Conservation (phyloP, 2,888 invertebrate species). For the Ophraella communa region DNA sequence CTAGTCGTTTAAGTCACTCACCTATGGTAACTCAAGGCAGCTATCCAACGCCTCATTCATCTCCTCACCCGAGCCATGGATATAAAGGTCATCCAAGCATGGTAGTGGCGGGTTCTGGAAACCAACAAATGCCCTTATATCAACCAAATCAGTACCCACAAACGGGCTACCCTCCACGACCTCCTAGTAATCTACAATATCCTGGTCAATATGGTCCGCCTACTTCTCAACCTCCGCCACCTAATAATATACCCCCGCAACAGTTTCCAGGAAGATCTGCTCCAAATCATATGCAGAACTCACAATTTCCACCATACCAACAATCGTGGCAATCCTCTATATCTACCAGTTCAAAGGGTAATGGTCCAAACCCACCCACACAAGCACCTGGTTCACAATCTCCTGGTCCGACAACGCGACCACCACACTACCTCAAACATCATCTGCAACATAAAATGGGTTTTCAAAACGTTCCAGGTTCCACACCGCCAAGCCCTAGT, state of each 20-base stretch:
- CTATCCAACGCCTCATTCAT: constrained; percentile 67
- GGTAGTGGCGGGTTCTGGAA: constrained; percentile 46
- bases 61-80: constrained; percentile 56
- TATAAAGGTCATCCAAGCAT: constrained; percentile 70
- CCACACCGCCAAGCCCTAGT: constrained; percentile 68
- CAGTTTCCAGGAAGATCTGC: constrained; percentile 64
- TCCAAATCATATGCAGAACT: constrained; percentile 65
- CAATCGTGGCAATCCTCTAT: constrained; percentile 53
- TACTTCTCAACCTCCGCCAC: constrained; percentile 56
- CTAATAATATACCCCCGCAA: constrained; percentile 59
- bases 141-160: constrained; percentile 63
- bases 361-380: constrained; percentile 52
- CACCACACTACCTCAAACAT: constrained; percentile 72
- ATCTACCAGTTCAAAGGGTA: constrained; percentile 46
- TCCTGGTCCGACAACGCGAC: constrained; percentile 62
- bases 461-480: constrained; percentile 62
- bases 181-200: constrained; percentile 55
- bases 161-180: constrained; percentile 61
- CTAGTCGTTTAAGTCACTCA: constrained; percentile 73
- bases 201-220: constrained; percentile 64
- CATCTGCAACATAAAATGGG: constrained; percentile 76
- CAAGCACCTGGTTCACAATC: constrained; percentile 60
- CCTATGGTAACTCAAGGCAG: constrained; percentile 70
- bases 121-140: constrained; percentile 65
- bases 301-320: constrained; percentile 58